Evolutionary conservation across 2,888 invertebrate species (phyloP), one percentile per base, ranked within the genome.

Genomic region (Parnassius glacialis): DNA sequence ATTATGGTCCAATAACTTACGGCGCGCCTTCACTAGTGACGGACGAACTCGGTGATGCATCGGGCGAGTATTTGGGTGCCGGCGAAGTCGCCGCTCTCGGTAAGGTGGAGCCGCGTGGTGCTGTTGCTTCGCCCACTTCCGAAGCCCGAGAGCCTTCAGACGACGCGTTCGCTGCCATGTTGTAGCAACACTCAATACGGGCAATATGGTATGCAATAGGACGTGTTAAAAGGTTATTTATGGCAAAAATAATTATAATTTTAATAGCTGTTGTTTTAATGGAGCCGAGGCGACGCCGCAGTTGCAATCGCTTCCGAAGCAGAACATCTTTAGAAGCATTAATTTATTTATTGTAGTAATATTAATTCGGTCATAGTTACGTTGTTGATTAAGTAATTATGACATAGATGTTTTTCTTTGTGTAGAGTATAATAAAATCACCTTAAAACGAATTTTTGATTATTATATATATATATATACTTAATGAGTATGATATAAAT

Each of bases 1-100:
- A 10, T 13, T 10, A 48, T 48, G 0, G 9, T 7, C 9, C 45
- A 43, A 50, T 16, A 54, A 53, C 89, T 87, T 71, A 93, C 94
- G 94, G 95, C 62, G 94, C 94, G 67, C 95, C 95, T 75, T 97
- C 97, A 75, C 96, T 97, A 45, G 97, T 97, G 61, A 97, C 96
- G 61, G 96, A 96, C 68, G 96, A 97, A 78, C 96, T 96, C 67
- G 96, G 97, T 69, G 96, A 96, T 57, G 95, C 96, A 73, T 96
- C 96, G 47, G 96, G 96, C 61, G 95, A 95, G 85, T 94, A 96
- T 87, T 96, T 96, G 67, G 85, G 90, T 48, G 87, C 85, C 2
- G 88, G 88, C 25, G 87, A 87, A 1, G 88, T 86, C 1, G 87
- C 92, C 2, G 87, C 85, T 3, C 89, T 79, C 20, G 90, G 92